Evolutionary conservation across 1,140 invertebrate species (phyloP), one percentile per base, ranked within the genome.

Genomic region (Drosophila kohkoa): DNA sequence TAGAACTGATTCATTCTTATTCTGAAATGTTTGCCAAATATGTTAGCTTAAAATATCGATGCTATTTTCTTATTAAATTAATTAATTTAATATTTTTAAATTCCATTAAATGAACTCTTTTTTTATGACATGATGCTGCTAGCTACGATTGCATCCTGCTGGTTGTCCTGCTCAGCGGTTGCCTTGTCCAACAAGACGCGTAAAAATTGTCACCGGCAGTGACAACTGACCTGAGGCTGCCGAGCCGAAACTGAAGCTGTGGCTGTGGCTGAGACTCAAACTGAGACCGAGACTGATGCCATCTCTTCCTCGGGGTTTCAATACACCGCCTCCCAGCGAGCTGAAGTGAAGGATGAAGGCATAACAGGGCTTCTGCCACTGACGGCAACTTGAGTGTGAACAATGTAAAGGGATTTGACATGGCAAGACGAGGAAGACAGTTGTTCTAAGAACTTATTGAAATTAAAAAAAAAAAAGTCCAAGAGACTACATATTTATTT

Each of bases 121-220:
- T n/a, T 13, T n/a, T 5, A 43, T 13, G 41, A 41, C 8, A 11
- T 41, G 10, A 10, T 38, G 2, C 10, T 7, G 1, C n/a, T 10
- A 16, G 28, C 32, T 57, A 6, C 8, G 38, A 20, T 5, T 28
- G 10, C 28, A 10, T 59, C 38, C 20, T 13, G 30, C 16, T 28
- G 41, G 43, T 35, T 35, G 30, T 25, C 38, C 8, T 13, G 67
- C 75, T 55, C 82, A 86, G 82, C 83, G 79, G 82, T 79, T 57
- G 82, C 51, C 76, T 68, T 68, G 79, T 64, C 76, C 75, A 48
- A 35, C 52, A 20, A 70, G 76, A 79, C 69, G 83, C 85, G 83
- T 57, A 78, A 89, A 81, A 89, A 89, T 89, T 88, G 83, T 83
- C 83, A 87, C 83, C 83, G 55, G 59, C 83, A 88, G 69, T 67